Base-by-base conservation (phyloP, 2,797 vertebrate genomes). In the Alca torda region DNA sequence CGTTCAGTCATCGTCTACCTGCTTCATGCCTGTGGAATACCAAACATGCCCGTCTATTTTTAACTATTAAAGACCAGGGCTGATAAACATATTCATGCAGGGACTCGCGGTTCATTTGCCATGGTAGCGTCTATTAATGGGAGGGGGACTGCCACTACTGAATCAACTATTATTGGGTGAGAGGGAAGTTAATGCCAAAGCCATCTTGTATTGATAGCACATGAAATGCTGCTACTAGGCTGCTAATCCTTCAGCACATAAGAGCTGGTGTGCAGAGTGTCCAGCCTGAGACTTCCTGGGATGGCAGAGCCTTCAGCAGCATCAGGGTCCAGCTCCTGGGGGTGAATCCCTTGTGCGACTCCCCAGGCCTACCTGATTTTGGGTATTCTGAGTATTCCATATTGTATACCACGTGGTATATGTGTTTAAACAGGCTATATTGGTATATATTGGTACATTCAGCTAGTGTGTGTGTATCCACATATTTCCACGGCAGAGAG, bases 1-100 rank as follows among this genome's bases (percentile, higher is more conserved):
- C 37, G 45, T 78, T 87, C 87, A 78, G 50, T 79, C 87, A 87
- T 87, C 76, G 85, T 80, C 78, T 87, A 89, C 94, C 78, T 92
- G 41, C 53, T 64, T 63, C 69, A 73, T 81, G 90, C 43, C 63
- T 73, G 43, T 76, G 79, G 82, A 97, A 92, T 94, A 89, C 56
- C 89, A 94, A 95, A 67, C 31, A 76, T 76, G 8, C 28, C 50
- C 24, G 24, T 85, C 24, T 83, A 39, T 85, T 92, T 95, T 95
- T 75, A 93, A 21, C 30, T 86, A 30, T 69, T 94, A 30, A 78
- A 78, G 46, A 89, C 59, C 25, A 87, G 37, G 72, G 89, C 25
- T 33, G 11, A 63, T 73, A 59, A 21, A 59, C 56, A 67, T 57
- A 80, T 64, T 60, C 16, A 54, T 26, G 25, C 24, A 65, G 30